These are phyloP conservation scores for Ammospiza nelsoni DNA, from an alignment of 2,113 vertebrate species.

Conservation along the genomic window DNA sequence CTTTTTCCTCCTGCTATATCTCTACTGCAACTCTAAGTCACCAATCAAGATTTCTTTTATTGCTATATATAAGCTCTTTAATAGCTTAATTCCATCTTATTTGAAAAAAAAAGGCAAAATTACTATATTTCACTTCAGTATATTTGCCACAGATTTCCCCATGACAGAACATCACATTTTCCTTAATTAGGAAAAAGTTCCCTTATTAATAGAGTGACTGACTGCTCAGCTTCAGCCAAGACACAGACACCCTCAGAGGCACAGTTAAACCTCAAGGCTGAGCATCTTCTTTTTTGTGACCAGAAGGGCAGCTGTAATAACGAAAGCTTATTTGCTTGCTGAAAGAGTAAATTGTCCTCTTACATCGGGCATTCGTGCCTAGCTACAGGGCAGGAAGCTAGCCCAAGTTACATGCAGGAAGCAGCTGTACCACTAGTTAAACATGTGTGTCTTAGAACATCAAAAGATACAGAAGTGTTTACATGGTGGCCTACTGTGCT, in stretches of 20 bases:
- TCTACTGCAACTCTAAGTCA: neutral
- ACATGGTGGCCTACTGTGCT: neutral
- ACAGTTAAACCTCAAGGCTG: neutral
- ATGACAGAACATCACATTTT: neutral
- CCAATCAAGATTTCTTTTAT: neutral
- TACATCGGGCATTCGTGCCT: neutral
- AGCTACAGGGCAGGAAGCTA: neutral
- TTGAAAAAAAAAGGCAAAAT: neutral
- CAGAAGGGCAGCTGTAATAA: neutral
- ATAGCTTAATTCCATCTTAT: neutral
- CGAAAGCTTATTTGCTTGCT: neutral
- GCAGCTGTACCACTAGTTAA: neutral
- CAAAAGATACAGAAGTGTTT: neutral
- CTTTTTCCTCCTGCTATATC: neutral
- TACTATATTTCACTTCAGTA: neutral
- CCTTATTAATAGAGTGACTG: neutral
- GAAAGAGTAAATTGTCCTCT: neutral
- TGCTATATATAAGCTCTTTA: neutral
- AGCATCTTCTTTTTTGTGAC: neutral
- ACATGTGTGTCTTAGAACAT: neutral
- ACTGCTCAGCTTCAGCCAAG: neutral
- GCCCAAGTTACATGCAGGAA: neutral
- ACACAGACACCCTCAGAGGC: neutral
- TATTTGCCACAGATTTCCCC: neutral
- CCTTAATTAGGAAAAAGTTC: neutral